Percentiles rank a stretch among this genome's conserved stretches.
These are phyloP conservation scores for Ochotona princeps DNA, from an alignment of 2,113 vertebrate species.

Conservation along the genomic window DNA sequence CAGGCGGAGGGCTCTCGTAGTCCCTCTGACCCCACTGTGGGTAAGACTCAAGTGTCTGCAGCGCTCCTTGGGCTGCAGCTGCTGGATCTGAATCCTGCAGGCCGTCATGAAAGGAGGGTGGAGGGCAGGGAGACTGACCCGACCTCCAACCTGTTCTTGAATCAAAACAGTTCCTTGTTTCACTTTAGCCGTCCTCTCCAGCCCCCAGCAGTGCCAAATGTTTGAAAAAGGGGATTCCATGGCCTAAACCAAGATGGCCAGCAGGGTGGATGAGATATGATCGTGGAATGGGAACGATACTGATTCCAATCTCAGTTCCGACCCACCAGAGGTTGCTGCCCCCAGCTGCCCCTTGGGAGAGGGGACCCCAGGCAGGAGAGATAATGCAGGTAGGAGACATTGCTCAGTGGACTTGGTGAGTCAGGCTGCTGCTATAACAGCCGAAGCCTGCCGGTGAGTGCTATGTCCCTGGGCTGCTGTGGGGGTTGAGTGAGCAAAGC, in stretches of 20 bases:
- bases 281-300: neutral
- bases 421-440: neutral
- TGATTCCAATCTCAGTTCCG: neutral
- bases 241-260: neutral
- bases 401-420: neutral
- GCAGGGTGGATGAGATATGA: neutral
- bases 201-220: neutral
- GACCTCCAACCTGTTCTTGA: neutral
- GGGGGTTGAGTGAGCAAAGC: neutral
- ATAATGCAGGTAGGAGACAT: neutral
- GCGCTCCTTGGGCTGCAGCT: too few relatives aligned
- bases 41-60: neutral
- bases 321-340: neutral
- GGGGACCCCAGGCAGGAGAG: too few relatives aligned
- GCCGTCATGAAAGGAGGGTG: too few relatives aligned
- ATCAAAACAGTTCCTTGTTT: neutral
- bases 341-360: neutral
- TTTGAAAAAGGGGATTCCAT: neutral
- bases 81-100: neutral
- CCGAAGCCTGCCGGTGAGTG: too few relatives aligned
- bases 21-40: neutral
- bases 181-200: neutral
- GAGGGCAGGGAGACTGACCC: neutral
- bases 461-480: neutral
- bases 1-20: neutral